Evolutionary conservation across 1,140 invertebrate genomes (phyloP), one percentile per base, ranked within the genome.

Genomic region (Ridgeia piscesae): DNA sequence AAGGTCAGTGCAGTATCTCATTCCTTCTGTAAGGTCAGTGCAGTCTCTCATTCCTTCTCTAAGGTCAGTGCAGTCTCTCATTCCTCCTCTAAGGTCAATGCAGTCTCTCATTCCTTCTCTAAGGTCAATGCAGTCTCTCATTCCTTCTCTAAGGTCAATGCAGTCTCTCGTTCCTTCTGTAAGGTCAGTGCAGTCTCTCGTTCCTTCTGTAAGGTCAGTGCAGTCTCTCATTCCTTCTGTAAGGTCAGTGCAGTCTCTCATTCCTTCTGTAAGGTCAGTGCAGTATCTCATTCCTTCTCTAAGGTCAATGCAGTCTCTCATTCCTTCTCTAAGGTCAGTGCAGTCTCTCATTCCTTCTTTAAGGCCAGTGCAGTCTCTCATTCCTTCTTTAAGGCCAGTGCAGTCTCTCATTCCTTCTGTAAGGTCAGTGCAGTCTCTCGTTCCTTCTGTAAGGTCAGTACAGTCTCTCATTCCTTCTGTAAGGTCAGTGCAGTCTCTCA

Each of bases 271-370:
- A 92, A 96, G 96, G 97, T 98, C 96, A 97, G 97, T 97, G 42
- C 42, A 42, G 42, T 42, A 4, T 42, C 42, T 42, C 42, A 11
- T 42, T 42, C 11, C 4, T 42, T 42, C 96, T 93, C 96, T 98
- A 92, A 96, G 96, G 97, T 98, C 96, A 97, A 97, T 97, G 42
- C 42, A 42, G 42, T 42, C 42, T 42, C 42, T 42, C 42, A 11
- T 42, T 42, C 11, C 4, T 42, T 42, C 96, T 93, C 96, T 98
- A 92, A 96, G 96, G 97, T 98, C 96, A 97, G 97, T 97, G 42
- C 42, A 42, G 42, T 42, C 42, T 42, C 42, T 42, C 42, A 11
- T 42, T 42, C 11, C 4, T 42, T 42, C 96, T 93, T 96, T 98
- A 92, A 96, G 96, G 97, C 98, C 96, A 97, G 97, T 97, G 42